phyloP scores from a whole-genome alignment of 2,113 vertebrate genomes.

The Oryzias curvinotus region DNA sequence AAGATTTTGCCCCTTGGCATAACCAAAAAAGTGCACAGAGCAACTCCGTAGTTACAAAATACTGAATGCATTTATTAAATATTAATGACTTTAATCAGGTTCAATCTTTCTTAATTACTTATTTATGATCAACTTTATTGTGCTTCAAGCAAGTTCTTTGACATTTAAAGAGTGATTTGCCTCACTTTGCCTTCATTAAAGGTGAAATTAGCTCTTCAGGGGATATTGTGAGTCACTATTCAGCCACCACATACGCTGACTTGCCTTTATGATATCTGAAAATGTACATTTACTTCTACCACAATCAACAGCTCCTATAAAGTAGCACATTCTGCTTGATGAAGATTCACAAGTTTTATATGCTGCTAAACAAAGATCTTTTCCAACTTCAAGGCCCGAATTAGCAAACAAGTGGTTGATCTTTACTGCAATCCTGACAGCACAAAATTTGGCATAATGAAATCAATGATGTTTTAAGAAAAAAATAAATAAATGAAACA shows the following conservation, averaged over 20 bases:
- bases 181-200: neutral
- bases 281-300: neutral
- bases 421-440: too few species aligned
- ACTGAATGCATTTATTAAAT: conserved; percentile 7
- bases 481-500: too few species aligned
- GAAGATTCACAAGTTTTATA: too few species aligned
- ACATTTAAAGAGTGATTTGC: conserved; percentile 3
- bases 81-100: conserved; percentile 7
- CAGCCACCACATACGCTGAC: neutral
- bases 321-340: too few species aligned
- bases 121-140: conserved; percentile 1
- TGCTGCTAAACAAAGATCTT: too few species aligned
- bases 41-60: neutral
- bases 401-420: too few species aligned
- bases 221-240: neutral
- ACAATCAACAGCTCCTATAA: too few species aligned
- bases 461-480: too few species aligned
- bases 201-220: neutral
- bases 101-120: conserved; percentile 9
- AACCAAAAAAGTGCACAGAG: neutral
- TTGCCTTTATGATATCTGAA: neutral
- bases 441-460: too few species aligned
- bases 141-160: neutral
- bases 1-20: too few species aligned
- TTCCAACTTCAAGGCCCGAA: too few species aligned